phyloP scores from a whole-genome alignment of 2,113 vertebrate species.

The Bothrops jararaca region DNA sequence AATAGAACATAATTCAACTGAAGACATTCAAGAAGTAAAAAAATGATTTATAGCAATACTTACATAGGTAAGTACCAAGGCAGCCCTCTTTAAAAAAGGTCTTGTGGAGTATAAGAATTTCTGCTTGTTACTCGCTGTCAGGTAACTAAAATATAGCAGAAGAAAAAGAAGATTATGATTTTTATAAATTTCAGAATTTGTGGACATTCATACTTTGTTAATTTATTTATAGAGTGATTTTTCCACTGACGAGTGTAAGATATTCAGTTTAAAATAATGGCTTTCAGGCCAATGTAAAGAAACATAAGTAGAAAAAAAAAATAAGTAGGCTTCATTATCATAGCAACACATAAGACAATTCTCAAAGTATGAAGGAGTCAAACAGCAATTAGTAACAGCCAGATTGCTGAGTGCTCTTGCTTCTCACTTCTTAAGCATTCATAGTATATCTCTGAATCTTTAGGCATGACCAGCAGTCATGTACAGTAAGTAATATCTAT shows the following conservation, averaged over 20 bases:
- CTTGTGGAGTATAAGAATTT: constrained; percentile 70
- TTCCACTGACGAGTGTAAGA: background rate
- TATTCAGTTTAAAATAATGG: background rate
- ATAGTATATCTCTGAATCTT: background rate
- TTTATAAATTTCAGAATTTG: background rate
- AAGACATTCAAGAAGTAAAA: background rate
- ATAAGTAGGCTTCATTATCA: background rate
- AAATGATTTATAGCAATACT: constrained; percentile 62
- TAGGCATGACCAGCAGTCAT: background rate
- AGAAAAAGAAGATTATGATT: constrained; percentile 10
- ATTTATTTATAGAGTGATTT: background rate
- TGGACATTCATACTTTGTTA: background rate
- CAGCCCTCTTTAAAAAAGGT: constrained; percentile 87
- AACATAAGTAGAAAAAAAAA: background rate
- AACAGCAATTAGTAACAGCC: background rate
- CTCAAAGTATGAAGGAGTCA: background rate
- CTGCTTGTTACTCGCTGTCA: constrained; percentile 64
- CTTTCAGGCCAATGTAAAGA: background rate
- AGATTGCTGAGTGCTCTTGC: background rate
- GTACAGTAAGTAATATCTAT: background rate
- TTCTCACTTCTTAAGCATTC: background rate
- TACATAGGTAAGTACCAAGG: constrained; percentile 82
- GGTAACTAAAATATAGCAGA: constrained; percentile 63
- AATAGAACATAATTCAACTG: background rate
- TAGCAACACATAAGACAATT: background rate